Conservation (phyloP, 1,140 invertebrate genomes). For the Heliconius hewitsoni region DNA sequence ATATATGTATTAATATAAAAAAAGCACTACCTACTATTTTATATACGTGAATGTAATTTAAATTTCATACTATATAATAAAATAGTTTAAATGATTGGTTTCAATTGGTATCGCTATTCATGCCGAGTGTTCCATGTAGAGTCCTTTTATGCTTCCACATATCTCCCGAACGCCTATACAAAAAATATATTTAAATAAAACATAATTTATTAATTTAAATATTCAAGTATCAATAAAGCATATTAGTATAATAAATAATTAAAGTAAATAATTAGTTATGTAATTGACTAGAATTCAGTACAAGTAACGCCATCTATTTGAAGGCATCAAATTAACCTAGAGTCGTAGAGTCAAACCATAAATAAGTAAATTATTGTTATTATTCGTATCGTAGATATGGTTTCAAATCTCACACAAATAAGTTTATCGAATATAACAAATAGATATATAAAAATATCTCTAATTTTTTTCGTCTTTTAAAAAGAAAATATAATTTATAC, state of each 20-base stretch:
- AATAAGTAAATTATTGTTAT: too few species aligned
- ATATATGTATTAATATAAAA: not conserved
- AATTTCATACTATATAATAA: not conserved
- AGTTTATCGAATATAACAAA: too few species aligned
- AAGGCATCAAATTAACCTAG: not conserved
- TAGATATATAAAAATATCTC: too few species aligned
- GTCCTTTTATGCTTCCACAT: conserved; percentile 78
- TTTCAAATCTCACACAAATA: not conserved
- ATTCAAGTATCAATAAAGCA: not conserved
- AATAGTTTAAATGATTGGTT: not conserved
- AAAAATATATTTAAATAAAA: conserved; percentile 21
- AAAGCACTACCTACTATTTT: not conserved
- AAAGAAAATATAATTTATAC: too few species aligned
- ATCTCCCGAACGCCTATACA: conserved; percentile 68
- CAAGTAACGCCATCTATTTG: not conserved
- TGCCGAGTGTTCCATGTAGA: conserved; percentile 53
- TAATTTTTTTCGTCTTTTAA: too few species aligned
- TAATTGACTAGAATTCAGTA: not conserved
- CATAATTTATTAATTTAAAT: not conserved
- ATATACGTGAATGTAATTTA: not conserved
- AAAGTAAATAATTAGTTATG: not conserved
- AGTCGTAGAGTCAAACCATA: not conserved
- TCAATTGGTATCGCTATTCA: conserved; percentile 8
- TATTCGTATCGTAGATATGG: not conserved
- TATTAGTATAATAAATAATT: not conserved